These are phyloP conservation scores for Drepana arcuata DNA, from an alignment of 1,140 invertebrate species.

Conservation along the genomic window DNA sequence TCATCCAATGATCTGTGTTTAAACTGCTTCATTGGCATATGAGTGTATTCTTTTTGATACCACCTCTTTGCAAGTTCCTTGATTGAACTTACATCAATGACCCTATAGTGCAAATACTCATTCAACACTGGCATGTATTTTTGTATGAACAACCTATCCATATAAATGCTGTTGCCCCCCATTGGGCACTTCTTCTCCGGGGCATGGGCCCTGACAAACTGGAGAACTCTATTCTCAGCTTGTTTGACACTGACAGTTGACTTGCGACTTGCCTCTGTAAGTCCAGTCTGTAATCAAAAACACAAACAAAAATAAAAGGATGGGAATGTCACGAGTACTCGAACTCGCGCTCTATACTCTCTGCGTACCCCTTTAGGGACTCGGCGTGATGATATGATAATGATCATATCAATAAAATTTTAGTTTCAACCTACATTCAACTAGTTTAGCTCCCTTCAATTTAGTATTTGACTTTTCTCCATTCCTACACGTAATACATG, in stretches of 20 bases:
- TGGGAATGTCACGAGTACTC: too few species aligned
- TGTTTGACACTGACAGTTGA: slow-evolving; percentile 77
- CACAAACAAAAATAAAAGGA: too few species aligned
- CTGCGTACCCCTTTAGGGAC: too few species aligned
- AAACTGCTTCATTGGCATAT: slow-evolving; percentile 76
- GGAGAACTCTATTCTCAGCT: slow-evolving; percentile 81
- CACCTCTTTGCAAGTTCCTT: slow-evolving; percentile 89
- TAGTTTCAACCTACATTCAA: too few species aligned
- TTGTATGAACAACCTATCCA: slow-evolving; percentile 85
- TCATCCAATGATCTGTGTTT: slow-evolving; percentile 86
- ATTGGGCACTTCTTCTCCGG: slow-evolving; percentile 79
- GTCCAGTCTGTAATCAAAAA: slow-evolving; percentile 77
- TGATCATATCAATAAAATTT: too few species aligned
- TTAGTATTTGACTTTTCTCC: too few species aligned
- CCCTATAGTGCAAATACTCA: slow-evolving; percentile 91
- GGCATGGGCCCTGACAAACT: slow-evolving; percentile 82
- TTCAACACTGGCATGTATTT: slow-evolving; percentile 84
- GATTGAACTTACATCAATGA: slow-evolving; percentile 92
- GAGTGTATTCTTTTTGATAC: slow-evolving; percentile 75
- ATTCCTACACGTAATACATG: too few species aligned
- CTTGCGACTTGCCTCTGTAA: slow-evolving; percentile 78
- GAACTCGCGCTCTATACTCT: too few species aligned
- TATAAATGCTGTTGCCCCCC: slow-evolving; percentile 92
- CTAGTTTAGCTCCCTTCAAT: too few species aligned
- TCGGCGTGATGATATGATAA: too few species aligned